Evolutionary conservation across 2,113 vertebrate species (phyloP).

Genomic region (Aldabrachelys gigantea): DNA sequence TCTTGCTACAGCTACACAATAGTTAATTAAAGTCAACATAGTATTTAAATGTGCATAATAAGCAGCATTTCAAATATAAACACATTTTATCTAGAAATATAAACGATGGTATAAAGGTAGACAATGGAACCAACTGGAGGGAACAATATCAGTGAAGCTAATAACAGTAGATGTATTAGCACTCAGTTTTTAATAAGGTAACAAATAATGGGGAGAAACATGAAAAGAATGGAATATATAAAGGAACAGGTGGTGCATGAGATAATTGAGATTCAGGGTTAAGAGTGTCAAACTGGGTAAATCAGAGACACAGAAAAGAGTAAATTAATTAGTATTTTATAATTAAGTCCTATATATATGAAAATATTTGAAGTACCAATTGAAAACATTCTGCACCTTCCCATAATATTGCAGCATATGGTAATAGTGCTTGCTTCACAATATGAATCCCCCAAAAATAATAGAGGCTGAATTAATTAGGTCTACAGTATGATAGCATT

Average conservation of each 20-base stretch:
- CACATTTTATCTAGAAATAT: not conserved
- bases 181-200: not conserved
- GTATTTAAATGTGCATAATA: not conserved
- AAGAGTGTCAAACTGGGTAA: not conserved
- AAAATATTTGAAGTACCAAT: constrained; percentile 53
- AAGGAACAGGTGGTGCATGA: not conserved
- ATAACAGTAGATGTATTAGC: not conserved
- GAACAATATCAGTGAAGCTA: not conserved
- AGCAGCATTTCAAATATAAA: not conserved
- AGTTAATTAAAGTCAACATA: not conserved
- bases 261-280: constrained; percentile 20
- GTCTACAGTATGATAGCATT: not conserved
- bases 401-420: not conserved
- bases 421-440: not conserved
- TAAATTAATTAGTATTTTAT: constrained; percentile 17
- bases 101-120: not conserved
- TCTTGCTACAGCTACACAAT: not conserved
- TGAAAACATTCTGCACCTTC: constrained; percentile 7
- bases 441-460: not conserved
- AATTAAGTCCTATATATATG: not conserved
- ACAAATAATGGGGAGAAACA: not conserved
- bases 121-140: not conserved
- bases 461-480: constrained; percentile 9
- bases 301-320: not conserved
- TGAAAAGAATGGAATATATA: not conserved